These are phyloP conservation scores for Meghimatium bilineatum DNA, from an alignment of 2,888 invertebrate species.

Conservation along the genomic window DNA sequence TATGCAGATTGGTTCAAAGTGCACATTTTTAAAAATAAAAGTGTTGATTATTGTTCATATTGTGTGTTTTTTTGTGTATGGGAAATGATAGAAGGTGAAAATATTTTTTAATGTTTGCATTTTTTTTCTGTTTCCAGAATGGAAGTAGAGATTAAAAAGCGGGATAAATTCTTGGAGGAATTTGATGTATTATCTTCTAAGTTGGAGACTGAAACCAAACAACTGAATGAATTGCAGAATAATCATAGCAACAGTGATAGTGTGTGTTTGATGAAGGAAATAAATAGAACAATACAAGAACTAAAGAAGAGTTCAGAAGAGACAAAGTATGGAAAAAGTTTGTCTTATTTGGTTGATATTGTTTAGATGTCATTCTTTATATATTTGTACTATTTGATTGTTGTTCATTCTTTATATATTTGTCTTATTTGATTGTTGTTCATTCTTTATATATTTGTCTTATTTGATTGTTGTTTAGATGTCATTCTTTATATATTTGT, in stretches of 20 bases:
- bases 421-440: too few relatives aligned
- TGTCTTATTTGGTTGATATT: too few relatives aligned
- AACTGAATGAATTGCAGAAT: background rate
- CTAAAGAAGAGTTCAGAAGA: background rate
- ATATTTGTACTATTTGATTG: too few relatives aligned
- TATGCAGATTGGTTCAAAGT: too few relatives aligned
- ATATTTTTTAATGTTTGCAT: background rate
- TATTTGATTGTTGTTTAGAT: too few relatives aligned
- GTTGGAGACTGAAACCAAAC: constrained; percentile 2
- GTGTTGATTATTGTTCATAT: too few relatives aligned
- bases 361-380: too few relatives aligned
- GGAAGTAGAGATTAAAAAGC: constrained; percentile 22
- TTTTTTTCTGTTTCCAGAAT: constrained; percentile 15
- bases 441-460: too few relatives aligned
- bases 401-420: too few relatives aligned
- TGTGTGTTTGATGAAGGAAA: background rate
- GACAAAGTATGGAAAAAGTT: constrained; percentile 48
- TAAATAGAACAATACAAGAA: constrained; percentile 5
- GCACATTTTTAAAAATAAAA: too few relatives aligned
- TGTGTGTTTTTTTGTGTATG: background rate
- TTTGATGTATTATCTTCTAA: background rate
- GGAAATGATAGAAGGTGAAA: background rate
- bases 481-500: too few relatives aligned
- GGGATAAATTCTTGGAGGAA: background rate
- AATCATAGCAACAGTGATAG: background rate